These are phyloP conservation scores for Crenuchus spilurus DNA, from an alignment of 2,797 vertebrate genomes.

Conservation along the genomic window DNA sequence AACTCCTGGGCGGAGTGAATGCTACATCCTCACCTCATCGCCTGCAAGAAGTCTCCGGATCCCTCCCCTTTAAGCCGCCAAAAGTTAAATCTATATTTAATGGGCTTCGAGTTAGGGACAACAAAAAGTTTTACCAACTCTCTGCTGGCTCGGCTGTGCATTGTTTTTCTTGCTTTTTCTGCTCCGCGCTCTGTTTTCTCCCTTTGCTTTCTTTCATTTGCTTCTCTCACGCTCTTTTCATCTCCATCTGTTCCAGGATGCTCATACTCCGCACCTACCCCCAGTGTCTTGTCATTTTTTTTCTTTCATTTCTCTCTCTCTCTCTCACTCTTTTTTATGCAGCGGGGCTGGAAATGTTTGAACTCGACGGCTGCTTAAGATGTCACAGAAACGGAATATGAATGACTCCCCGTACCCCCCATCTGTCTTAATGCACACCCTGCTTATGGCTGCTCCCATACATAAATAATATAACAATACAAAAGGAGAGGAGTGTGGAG, in stretches of 20 bases:
- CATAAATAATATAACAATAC: slow-evolving; percentile 85
- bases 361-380: slow-evolving; percentile 75
- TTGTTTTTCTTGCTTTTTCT: slow-evolving; percentile 45
- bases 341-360: slow-evolving; percentile 76
- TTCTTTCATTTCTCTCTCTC: slow-evolving; percentile 46
- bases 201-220: slow-evolving; percentile 59
- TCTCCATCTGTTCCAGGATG: slow-evolving; percentile 73
- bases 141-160: slow-evolving; percentile 40
- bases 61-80: slow-evolving; percentile 35
- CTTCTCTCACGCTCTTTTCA: slow-evolving; percentile 61
- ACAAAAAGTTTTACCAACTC: slow-evolving; percentile 55
- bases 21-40: slow-evolving; percentile 41
- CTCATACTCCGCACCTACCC: slow-evolving; percentile 63
- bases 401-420: slow-evolving; percentile 64
- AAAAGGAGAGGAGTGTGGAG: slow-evolving; percentile 70
- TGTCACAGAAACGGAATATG: slow-evolving; percentile 78
- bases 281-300: slow-evolving; percentile 67
- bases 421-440: slow-evolving; percentile 71
- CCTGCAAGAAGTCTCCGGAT: slow-evolving; percentile 30
- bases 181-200: slow-evolving; percentile 42
- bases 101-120: slow-evolving; percentile 52
- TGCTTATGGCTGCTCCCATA: slow-evolving; percentile 71
- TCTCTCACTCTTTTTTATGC: slow-evolving; percentile 56
- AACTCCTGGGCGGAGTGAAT: slow-evolving; percentile 9
- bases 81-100: slow-evolving; percentile 66